phyloP scores from a whole-genome alignment of 1,140 invertebrate genomes.

The Macrotrachela quadricornifera region DNA sequence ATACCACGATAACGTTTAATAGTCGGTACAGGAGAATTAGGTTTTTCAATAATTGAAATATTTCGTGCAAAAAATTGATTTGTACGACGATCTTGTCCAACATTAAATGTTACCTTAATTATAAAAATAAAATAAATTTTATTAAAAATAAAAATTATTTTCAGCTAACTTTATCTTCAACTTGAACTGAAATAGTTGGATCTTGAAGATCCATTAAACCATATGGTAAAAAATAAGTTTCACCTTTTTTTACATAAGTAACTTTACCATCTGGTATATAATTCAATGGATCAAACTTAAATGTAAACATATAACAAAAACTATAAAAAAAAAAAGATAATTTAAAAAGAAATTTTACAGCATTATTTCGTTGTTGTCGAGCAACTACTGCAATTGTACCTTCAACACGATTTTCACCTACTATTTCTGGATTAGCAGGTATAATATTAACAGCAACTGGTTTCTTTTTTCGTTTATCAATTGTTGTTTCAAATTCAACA shows the following conservation, averaged over 20 bases:
- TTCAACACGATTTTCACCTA: conserved; percentile 74
- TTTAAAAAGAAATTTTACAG: conserved; percentile 10
- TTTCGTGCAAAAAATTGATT: not conserved
- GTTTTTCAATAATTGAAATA: no score
- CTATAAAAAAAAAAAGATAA: not conserved
- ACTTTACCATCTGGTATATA: conserved; percentile 53
- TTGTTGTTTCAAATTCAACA: conserved; percentile 95
- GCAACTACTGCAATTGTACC: conserved; percentile 76
- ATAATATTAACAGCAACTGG: conserved; percentile 81
- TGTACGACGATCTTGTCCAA: not conserved
- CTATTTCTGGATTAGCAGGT: conserved; percentile 36
- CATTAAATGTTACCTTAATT: not conserved
- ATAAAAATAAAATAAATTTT: no score
- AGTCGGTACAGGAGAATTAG: not conserved
- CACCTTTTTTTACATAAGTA: conserved; percentile 85
- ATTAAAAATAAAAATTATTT: no score
- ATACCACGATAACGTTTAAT: conserved; percentile 53
- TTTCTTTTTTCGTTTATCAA: conserved; percentile 80
- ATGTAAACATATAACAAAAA: not conserved
- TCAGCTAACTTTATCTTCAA: conserved; percentile 27
- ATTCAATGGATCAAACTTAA: not conserved
- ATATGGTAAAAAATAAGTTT: conserved; percentile 93
- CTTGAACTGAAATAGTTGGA: conserved; percentile 40
- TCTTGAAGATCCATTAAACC: conserved; percentile 74
- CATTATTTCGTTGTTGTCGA: conserved; percentile 2